Percentiles rank a stretch among this genome's conserved stretches.
Conservation (phyloP, 2,888 invertebrate genomes). For the Tetragonisca angustula region DNA sequence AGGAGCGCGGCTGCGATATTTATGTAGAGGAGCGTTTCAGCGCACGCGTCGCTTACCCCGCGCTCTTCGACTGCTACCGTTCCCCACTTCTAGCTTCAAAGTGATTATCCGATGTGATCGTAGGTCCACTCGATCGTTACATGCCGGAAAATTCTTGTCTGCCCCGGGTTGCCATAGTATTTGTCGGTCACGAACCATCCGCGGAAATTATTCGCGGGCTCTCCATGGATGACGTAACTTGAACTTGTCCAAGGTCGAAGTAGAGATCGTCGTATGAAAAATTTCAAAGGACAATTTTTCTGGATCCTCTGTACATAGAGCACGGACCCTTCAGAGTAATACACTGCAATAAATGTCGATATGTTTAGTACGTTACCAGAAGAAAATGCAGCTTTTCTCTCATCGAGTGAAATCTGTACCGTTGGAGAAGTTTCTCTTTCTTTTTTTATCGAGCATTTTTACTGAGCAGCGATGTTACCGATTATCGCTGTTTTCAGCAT, state of each 20-base stretch:
- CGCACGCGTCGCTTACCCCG: conserved; percentile 77
- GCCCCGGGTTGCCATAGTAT: conserved; percentile 12
- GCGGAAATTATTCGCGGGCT: conserved; percentile 30
- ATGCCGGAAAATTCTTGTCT: conserved; percentile 60
- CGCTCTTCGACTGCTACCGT: conserved; percentile 47
- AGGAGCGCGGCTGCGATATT: conserved; percentile 76
- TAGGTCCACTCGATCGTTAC: conserved; percentile 65
- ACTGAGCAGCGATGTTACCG: background rate
- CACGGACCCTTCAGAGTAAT: background rate
- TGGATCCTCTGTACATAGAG: no score
- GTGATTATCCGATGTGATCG: conserved; percentile 67
- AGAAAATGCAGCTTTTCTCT: background rate
- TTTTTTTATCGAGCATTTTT: background rate
- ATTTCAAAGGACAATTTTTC: background rate
- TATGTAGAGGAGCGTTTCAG: conserved; percentile 77
- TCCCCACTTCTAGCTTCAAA: conserved; percentile 64
- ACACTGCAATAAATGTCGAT: background rate
- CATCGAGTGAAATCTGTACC: background rate
- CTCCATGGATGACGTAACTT: conserved; percentile 32
- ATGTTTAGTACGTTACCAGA: background rate
- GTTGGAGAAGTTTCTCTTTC: background rate
- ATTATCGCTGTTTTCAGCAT: background rate
- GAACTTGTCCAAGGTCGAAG: conserved; percentile 25
- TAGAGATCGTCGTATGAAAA: background rate
- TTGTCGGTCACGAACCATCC: conserved; percentile 18